A percentile compares a stretch with the other conserved stretches of the same genome.
Evolutionary conservation across 2,113 vertebrate genomes (phyloP).

Genomic region (Urocitellus parryii): DNA sequence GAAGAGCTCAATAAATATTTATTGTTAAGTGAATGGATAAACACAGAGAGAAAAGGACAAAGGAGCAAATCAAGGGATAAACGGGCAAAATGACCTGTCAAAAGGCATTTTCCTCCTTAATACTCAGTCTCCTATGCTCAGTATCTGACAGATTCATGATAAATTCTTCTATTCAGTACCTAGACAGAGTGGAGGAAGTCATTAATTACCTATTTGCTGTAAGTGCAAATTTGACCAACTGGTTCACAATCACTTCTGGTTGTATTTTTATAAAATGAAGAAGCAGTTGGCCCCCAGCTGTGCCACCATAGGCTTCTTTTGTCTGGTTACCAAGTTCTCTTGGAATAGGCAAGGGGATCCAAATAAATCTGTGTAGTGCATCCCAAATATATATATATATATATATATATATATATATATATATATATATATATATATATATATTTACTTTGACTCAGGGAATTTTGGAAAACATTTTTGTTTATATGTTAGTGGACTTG

Average conservation of each 20-base stretch:
- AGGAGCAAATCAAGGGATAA: conserved; percentile 8
- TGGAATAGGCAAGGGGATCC: conserved; percentile 70
- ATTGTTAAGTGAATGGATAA: conserved; percentile 64
- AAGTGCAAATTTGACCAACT: neutral
- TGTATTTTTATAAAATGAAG: conserved; percentile 64
- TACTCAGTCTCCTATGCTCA: neutral
- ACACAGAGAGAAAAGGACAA: conserved; percentile 44
- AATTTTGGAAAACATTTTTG: conserved; percentile 73
- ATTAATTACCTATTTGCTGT: conserved; percentile 39
- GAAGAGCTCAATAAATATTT: conserved; percentile 60
- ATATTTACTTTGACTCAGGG: conserved; percentile 56
- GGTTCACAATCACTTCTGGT: neutral
- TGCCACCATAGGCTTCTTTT: neutral
- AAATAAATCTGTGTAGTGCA: conserved; percentile 53
- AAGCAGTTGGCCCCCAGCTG: conserved; percentile 53
- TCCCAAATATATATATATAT: conserved; percentile 12
- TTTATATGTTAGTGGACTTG: conserved; percentile 55
- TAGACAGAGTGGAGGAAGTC: conserved; percentile 55
- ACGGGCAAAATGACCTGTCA: neutral
- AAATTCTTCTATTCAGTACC: neutral
- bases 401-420: too few species aligned
- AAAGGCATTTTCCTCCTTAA: conserved; percentile 4
- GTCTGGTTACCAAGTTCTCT: conserved; percentile 12
- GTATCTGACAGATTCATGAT: neutral
- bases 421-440: neutral